Evolutionary conservation across 2,888 invertebrate species (phyloP), one percentile per base, ranked within the genome.

Genomic region (Hartigia nigra): DNA sequence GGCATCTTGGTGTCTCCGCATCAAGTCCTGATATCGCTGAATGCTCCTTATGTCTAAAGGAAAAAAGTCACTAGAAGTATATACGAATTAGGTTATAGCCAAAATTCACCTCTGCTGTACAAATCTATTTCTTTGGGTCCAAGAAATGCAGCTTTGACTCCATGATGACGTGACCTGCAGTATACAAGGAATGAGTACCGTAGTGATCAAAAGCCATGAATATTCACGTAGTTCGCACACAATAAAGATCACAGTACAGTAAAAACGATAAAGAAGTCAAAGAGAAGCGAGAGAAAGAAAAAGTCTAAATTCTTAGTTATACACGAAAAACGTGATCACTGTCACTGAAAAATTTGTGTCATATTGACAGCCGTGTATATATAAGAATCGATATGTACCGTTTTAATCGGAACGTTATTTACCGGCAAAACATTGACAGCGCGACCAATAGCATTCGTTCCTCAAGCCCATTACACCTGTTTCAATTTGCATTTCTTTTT

Each of bases 1-100:
- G 83, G 76, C 78, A 85, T 82, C 81, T 36, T 69, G 74, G 75
- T 78, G 79, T 78, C 76, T 74, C 36, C 77, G 79, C 78, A 78
- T 76, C 77, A 34, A 75, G 55, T 55, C 55, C 55, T 23, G 55
- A 55, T 55, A 55, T 23, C 55, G 23, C 55, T 23, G 9, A 9
- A 55, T 23, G 23, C 55, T 12, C 12, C 37, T 12, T 14, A 23
- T 9, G 23, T 55, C 55, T 0, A 9, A 55, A 23, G 9, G 9
- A 55, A 9, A 55, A 55, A 55, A 55, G 9, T 55, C 9, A 23
- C 5, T 23, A 9, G 23, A 55, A 55, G 55, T 23, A 9, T 2
- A 55, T 55, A 55, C 23, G 55, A 55, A 55, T 23, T 23, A 2
- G 23, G 9, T 55, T 55, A 55, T 9, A 55, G 5, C 9, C 9